Base-by-base conservation (phyloP, 2,888 invertebrate species). In the Diabrotica balteata region DNA sequence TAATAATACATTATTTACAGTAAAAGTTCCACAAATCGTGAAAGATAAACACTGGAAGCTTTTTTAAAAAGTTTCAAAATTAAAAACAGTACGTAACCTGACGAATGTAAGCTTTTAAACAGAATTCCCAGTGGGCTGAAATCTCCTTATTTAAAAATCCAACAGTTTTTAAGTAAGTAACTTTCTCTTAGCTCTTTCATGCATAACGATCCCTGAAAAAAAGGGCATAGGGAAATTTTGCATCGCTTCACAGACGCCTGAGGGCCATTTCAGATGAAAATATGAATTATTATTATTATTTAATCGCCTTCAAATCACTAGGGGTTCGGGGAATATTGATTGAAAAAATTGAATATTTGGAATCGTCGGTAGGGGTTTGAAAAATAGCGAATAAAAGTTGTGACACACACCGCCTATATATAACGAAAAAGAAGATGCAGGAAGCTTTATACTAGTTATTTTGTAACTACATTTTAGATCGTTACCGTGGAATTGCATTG, bases 131-230 rank as follows among this genome's bases (percentile, higher is more conserved):
- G 72, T 75, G 77, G 81, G 78, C 77, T 80, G 78, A 79, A 81
- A 81, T 81, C 81, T 77, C 79, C 82, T 82, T 81, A 81, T 76
- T 75, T 76, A 78, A 78, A 77, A 79, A 79, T 75, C 76, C 73
- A 68, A 63, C 73, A 73, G 71, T 78, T 63, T 78, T 78, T 77
- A 55, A 55, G 43, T 76, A 76, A 78, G 74, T 76, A 73, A 75
- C 77, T 77, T 77, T 77, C 71, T 77, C 73, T 76, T 73, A 76
- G 76, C 76, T 73, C 75, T 61, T 72, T 73, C 79, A 77, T 77
- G 79, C 79, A 77, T 79, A 71, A 69, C 70, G 63, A 44, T 55
- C 44, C 50, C 10, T 10, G 49, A 64, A 63, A 73, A 75, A 74
- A 74, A 60, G 68, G 67, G 73, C 68, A 67, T 57, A 65, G 69